Evolutionary conservation across 2,113 vertebrate genomes (phyloP).

Genomic region (Myiopsitta monachus): DNA sequence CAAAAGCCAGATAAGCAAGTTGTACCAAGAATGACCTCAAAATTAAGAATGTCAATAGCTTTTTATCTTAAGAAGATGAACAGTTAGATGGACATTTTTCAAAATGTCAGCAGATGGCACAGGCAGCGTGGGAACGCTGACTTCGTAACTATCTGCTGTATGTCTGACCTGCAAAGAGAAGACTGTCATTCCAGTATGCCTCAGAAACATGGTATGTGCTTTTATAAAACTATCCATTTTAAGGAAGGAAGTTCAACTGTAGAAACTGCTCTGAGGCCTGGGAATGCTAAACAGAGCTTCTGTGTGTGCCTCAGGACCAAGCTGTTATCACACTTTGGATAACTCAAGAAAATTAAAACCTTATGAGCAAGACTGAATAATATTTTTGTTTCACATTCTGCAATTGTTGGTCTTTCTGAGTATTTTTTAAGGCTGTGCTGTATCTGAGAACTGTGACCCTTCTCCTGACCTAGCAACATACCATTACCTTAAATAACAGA

Average conservation of each 20-base stretch:
- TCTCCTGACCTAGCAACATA: not conserved
- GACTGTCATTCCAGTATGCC: not conserved
- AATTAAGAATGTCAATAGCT: not conserved
- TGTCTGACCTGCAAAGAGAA: not conserved
- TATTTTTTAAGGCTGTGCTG: not conserved
- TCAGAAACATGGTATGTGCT: not conserved
- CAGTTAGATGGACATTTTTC: not conserved
- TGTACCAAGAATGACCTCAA: not conserved
- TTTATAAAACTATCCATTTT: not conserved
- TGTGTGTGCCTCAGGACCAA: not conserved
- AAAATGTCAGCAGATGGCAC: not conserved
- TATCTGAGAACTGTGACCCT: not conserved
- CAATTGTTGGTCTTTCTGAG: not conserved
- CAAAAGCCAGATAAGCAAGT: not conserved
- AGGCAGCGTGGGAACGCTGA: not conserved
- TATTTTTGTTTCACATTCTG: not conserved
- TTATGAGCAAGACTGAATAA: not conserved
- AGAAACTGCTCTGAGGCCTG: not conserved
- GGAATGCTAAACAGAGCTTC: not conserved
- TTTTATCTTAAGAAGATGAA: not conserved
- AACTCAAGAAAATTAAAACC: slow-evolving; percentile 50
- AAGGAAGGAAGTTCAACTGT: not conserved
- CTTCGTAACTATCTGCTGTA: not conserved
- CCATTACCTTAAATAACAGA: not conserved
- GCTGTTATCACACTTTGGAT: not conserved